Base-by-base conservation (phyloP, 2,113 vertebrate genomes). In the Sceloporus tristichus region DNA sequence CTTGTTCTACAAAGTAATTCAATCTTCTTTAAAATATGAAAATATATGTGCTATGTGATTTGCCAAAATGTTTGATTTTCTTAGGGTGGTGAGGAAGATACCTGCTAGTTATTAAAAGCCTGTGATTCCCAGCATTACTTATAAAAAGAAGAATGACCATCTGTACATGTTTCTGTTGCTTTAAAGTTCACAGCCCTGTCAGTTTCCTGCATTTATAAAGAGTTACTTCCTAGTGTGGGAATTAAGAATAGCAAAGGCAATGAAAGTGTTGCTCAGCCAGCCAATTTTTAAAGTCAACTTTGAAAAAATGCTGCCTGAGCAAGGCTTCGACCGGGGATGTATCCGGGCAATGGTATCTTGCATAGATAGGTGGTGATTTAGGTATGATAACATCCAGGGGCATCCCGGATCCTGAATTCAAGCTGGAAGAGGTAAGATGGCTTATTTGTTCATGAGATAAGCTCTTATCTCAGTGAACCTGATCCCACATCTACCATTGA, bases 31-130 rank as follows among this genome's bases (percentile, higher is more conserved):
- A 82, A 78, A 77, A 62, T 85, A 13, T 82, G 71, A 59, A 82
- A 83, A 81, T 65, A 82, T 14, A 79, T 1, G 42, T 40, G 85
- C 9, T 2, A 87, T 89, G n/a, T 29, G 84, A 91, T 95, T 93
- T 93, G 85, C 82, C 82, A 92, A 89, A 89, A 29, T 81, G 68
- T 4, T 25, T 75, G 83, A 66, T 79, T 92, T 88, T 94, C 86
- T 86, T 84, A 86, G 82, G 80, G 87, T 89, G 81, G 85, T 87
- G 87, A 89, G 77, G 56, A 89, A 85, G 91, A 91, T 77, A 89
- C 77, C 92, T 95, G 79, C 82, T 88, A 78, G 54, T 88, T 93
- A 42, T 34, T 92, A 2, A 91, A 92, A 89, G 80, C 71, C 66
- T 80, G 27, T 71, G 48, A 4, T 1, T 85, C 82, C 71, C 79